These are phyloP conservation scores for Neoascia interrupta DNA, from an alignment of 2,888 invertebrate species.

Conservation along the genomic window DNA sequence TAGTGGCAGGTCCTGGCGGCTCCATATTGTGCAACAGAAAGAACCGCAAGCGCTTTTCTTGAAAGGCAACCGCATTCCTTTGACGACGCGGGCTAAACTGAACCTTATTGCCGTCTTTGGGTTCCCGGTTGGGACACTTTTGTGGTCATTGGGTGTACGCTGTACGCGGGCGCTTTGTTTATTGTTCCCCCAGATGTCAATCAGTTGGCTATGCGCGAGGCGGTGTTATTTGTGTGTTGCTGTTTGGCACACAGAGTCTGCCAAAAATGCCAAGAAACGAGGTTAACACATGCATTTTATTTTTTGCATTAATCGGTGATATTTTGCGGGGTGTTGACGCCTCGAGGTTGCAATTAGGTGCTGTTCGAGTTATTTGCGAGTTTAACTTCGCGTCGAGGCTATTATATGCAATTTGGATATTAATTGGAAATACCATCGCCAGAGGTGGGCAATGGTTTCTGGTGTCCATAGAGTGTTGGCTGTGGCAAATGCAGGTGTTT, in stretches of 20 bases:
- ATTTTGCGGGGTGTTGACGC: constrained; percentile 33
- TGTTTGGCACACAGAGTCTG: constrained; percentile 5
- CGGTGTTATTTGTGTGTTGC: constrained; percentile 13
- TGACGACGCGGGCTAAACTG: constrained; percentile 22
- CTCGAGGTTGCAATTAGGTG: constrained; percentile 41
- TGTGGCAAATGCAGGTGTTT: constrained; percentile 63
- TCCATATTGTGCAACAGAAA: constrained; percentile 22
- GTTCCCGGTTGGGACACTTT: constrained; percentile 21
- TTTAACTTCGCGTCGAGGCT: background rate
- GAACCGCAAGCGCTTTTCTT: background rate
- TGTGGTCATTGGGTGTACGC: constrained; percentile 35
- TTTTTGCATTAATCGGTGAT: constrained; percentile 42
- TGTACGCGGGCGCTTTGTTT: constrained; percentile 20
- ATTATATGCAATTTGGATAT: constrained; percentile 35
- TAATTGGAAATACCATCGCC: background rate
- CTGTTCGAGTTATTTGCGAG: background rate
- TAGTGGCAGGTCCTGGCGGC: constrained; percentile 37
- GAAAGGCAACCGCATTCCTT: constrained; percentile 56
- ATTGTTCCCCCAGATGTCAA: constrained; percentile 56
- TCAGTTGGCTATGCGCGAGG: constrained; percentile 48
- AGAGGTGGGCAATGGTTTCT: background rate
- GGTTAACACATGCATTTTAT: constrained; percentile 53
- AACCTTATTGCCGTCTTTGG: constrained; percentile 9
- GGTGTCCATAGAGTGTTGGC: constrained; percentile 20
- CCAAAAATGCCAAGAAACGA: constrained; percentile 32